Percentiles rank a stretch among this genome's conserved stretches.
Conservation (phyloP, 2,113 vertebrate genomes). For the Percopsis transmontana region DNA sequence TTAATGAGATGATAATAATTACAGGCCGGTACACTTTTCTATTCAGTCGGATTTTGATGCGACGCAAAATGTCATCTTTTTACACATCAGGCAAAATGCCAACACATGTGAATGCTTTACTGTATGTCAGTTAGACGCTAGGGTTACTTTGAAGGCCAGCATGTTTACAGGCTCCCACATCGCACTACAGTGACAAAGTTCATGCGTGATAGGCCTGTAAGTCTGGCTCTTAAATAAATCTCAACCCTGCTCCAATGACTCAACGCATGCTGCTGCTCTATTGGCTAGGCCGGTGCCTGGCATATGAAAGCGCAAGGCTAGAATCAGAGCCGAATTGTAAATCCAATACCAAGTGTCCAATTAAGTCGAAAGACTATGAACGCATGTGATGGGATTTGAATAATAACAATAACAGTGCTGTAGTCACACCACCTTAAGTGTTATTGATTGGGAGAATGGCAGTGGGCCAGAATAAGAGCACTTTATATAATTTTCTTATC, state of each 20-base stretch:
- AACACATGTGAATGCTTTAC: conserved; percentile 16
- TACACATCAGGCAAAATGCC: background rate
- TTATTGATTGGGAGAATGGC: conserved; percentile 6
- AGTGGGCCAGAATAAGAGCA: background rate
- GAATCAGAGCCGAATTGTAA: conserved; percentile 34
- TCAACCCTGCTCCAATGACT: conserved; percentile 44
- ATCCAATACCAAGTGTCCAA: conserved; percentile 38
- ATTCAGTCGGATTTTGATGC: no score
- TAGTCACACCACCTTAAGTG: background rate
- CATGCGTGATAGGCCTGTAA: conserved; percentile 41
- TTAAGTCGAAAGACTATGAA: conserved; percentile 31
- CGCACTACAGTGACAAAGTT: conserved; percentile 44
- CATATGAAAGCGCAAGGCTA: conserved; percentile 47
- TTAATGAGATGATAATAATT: background rate
- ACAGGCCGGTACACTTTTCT: background rate
- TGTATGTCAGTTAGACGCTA: conserved; percentile 19
- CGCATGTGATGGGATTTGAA: background rate
- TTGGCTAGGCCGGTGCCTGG: conserved; percentile 32
- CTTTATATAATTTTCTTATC: background rate
- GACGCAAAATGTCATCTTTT: no score
- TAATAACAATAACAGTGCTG: background rate
- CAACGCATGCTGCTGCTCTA: conserved; percentile 36
- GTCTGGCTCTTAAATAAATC: conserved; percentile 54
- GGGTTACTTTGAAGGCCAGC: background rate
- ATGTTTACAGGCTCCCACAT: background rate